Evolutionary conservation across 2,113 vertebrate genomes (phyloP), one percentile per base, ranked within the genome.

Genomic region (Lycaon pictus): DNA sequence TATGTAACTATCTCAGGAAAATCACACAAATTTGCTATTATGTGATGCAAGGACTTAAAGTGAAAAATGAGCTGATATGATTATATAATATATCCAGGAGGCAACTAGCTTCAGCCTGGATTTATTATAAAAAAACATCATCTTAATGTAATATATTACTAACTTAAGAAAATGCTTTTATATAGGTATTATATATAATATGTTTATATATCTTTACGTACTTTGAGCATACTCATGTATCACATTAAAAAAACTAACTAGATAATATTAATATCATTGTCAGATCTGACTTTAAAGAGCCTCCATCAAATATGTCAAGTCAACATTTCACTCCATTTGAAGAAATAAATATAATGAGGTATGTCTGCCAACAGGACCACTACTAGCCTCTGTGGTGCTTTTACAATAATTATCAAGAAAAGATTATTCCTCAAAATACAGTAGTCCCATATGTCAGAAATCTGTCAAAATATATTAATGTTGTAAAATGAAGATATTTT

Each of bases 111-210:
- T 96, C 35, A 71, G 92, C 56, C 7, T 96, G 56, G 80, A 83
- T 92, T 96, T 81, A 83, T 82, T 91, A 79, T 58, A 88, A 96
- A 92, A 29, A 43, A 17, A 51, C 35, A 95, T 79, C 22, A 13
- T 88, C 35, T 88, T 85, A 93, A 95, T 79, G 25, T 37, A 87
- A 63, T 71, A 71, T 81, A 67, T 77, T 71, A 77, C 4, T 74
- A 74, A 79, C 8, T 92, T 79, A 87, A 89, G 32, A 88, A 97
- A 90, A 93, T 65, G 2, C 8, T 89, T 62, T 95, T 48, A 92
- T 84, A 92, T 74, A 96, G 84, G 15, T 51, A 76, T 48, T 76
- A 16, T 51, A 76, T n/a, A 7, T 69, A 69, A 69, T 25, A 29
- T 84, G 43, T 11, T 77, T 53, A 63, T 32, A 43, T 89, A 60